A percentile compares a stretch with the other conserved stretches of the same genome.
These are phyloP conservation scores for Whitmania pigra DNA, from an alignment of 1,140 invertebrate species.

Conservation along the genomic window DNA sequence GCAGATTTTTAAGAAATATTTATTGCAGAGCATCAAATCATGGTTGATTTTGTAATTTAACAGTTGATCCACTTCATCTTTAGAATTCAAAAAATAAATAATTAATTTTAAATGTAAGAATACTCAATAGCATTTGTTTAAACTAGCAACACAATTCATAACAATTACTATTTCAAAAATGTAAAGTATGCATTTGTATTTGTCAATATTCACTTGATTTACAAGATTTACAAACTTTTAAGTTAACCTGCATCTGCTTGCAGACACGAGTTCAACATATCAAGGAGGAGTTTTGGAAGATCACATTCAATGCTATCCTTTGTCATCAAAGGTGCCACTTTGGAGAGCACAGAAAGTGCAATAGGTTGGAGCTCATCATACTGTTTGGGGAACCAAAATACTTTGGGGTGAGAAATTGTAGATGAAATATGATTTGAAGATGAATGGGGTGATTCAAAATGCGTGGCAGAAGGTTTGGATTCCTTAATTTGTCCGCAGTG, in stretches of 20 bases:
- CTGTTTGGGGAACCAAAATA: slow-evolving; percentile 40
- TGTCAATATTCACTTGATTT: neutral
- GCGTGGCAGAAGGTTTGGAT: neutral
- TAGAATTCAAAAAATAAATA: neutral
- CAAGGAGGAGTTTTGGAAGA: neutral
- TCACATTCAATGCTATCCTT: slow-evolving; percentile 42
- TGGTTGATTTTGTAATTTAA: no score
- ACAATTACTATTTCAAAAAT: neutral
- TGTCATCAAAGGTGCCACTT: slow-evolving; percentile 38
- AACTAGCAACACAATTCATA: neutral
- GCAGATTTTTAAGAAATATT: neutral
- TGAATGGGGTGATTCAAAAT: neutral
- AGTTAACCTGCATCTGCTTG: neutral
- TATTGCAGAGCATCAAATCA: neutral
- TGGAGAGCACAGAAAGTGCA: slow-evolving; percentile 36
- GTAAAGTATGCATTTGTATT: neutral
- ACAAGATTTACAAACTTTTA: slow-evolving; percentile 2
- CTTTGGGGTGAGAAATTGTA: slow-evolving; percentile 19
- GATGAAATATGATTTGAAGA: neutral
- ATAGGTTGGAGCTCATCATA: slow-evolving; percentile 43
- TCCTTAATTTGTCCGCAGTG: neutral
- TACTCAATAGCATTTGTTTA: neutral
- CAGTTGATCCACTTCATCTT: no score
- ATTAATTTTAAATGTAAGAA: neutral
- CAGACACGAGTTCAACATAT: neutral